phyloP scores from a whole-genome alignment of 2,797 vertebrate species.

The Chlorospingus flavigularis region DNA sequence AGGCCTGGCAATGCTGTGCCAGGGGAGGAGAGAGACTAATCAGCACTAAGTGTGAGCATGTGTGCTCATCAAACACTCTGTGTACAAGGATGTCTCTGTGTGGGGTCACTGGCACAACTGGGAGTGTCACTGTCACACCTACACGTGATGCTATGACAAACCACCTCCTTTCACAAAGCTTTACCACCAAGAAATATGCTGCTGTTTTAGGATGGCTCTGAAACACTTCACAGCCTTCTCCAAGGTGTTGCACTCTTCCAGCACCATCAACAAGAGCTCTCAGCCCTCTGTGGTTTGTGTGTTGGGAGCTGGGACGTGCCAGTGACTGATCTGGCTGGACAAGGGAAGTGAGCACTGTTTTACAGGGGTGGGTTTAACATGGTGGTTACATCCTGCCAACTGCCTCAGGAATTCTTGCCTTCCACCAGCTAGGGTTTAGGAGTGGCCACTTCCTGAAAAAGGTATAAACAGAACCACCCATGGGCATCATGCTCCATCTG shows the following conservation, averaged over 20 bases:
- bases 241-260: background rate
- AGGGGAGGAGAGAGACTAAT: background rate
- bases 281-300: background rate
- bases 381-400: background rate
- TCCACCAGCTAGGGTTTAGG: background rate
- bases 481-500: background rate
- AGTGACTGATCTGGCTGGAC: background rate
- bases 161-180: background rate
- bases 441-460: background rate
- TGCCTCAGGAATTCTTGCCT: background rate
- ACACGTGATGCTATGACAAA: background rate
- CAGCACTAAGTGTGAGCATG: background rate
- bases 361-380: background rate
- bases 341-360: background rate
- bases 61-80: background rate
- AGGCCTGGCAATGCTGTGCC: background rate
- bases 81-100: rapidly evolving
- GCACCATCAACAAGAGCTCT: background rate
- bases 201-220: background rate
- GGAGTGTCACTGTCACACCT: background rate
- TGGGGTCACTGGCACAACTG: background rate
- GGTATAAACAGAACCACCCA: background rate
- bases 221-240: background rate
- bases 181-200: background rate
- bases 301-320: background rate